phyloP scores from a whole-genome alignment of 1,140 invertebrate species.

The Lepidurus arcticus region DNA sequence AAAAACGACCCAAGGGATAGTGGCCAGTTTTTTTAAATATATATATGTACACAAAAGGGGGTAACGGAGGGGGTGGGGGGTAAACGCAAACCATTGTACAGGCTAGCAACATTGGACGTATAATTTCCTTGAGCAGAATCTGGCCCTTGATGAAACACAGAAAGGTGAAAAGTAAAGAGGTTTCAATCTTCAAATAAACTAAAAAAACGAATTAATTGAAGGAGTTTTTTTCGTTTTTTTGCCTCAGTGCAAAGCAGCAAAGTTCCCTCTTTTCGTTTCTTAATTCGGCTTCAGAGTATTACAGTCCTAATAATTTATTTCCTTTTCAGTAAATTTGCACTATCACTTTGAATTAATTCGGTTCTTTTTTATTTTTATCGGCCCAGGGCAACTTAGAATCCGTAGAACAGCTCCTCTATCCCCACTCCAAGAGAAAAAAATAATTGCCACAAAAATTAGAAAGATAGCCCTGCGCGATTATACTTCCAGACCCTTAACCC shows the following conservation, averaged over 20 bases:
- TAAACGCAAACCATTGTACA: conserved; percentile 16
- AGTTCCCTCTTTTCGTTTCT: background rate
- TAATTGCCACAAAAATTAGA: background rate
- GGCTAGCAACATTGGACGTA: conserved; percentile 16
- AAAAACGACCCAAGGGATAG: background rate
- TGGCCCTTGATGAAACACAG: conserved; percentile 5
- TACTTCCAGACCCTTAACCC: background rate
- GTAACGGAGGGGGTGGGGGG: background rate
- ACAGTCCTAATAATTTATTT: too few relatives aligned
- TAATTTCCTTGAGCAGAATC: conserved; percentile 22
- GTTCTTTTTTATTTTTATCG: background rate
- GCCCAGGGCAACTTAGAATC: background rate
- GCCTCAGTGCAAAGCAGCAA: background rate
- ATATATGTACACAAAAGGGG: background rate
- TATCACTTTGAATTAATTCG: conserved; percentile 9
- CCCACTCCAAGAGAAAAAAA: background rate
- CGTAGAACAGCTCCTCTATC: background rate
- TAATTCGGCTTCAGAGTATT: conserved; percentile 15
- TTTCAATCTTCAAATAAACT: background rate
- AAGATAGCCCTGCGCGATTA: background rate
- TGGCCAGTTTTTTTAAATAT: background rate
- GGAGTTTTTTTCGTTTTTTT: too few relatives aligned
- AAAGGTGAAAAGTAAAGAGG: background rate
- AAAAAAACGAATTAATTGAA: too few relatives aligned
- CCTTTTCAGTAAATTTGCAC: background rate